These are phyloP conservation scores for Pasiphila rectangulata DNA, from an alignment of 2,888 invertebrate species.

Conservation along the genomic window DNA sequence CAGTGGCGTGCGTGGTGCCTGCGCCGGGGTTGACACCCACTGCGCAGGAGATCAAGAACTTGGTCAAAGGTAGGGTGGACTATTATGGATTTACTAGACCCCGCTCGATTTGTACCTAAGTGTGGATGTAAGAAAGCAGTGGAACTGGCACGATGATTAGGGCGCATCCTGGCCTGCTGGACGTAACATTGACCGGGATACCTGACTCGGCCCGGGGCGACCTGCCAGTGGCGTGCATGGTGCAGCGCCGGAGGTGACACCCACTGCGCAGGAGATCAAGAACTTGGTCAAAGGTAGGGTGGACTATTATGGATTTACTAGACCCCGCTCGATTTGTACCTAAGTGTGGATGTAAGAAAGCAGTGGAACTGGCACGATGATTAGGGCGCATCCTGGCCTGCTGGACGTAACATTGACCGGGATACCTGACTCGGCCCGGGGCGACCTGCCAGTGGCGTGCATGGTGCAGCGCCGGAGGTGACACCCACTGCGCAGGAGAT, in stretches of 20 bases:
- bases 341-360: too few species aligned
- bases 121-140: too few species aligned
- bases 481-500: neutral
- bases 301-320: too few species aligned
- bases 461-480: neutral
- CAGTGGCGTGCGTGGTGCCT: slow-evolving; percentile 52
- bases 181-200: slow-evolving; percentile 45
- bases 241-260: slow-evolving; percentile 31
- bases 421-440: neutral
- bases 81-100: too few species aligned
- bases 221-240: too few species aligned
- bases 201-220: too few species aligned
- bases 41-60: slow-evolving; percentile 51
- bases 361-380: too few species aligned
- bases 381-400: neutral
- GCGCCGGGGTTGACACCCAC: slow-evolving; percentile 33
- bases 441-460: neutral
- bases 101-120: too few species aligned
- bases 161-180: slow-evolving; percentile 46
- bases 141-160: too few species aligned
- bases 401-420: neutral
- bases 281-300: slow-evolving; percentile 54
- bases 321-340: too few species aligned
- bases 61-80: slow-evolving; percentile 52
- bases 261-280: slow-evolving; percentile 50